Evolutionary conservation across 2,113 vertebrate species (phyloP).

Genomic region (Carassius carassius): DNA sequence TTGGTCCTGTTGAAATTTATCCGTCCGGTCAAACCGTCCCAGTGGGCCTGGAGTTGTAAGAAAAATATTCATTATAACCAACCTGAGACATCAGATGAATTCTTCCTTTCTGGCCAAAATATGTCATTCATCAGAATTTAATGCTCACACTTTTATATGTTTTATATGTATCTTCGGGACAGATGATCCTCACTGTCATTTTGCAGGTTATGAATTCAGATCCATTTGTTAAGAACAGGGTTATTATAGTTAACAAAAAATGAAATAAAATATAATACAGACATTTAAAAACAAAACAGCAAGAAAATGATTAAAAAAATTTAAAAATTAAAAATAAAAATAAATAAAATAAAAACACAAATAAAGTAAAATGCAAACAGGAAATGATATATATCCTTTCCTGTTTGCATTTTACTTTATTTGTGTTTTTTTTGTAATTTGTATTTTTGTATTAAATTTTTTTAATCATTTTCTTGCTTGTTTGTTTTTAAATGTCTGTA

Average conservation of each 20-base stretch:
- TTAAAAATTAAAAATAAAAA: too few species aligned
- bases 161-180: not conserved
- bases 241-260: not conserved
- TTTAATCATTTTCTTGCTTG: too few species aligned
- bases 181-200: not conserved
- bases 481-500: too few species aligned
- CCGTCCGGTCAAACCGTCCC: slow-evolving; percentile 97
- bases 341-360: too few species aligned
- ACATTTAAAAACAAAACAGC: too few species aligned
- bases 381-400: too few species aligned
- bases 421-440: too few species aligned
- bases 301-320: too few species aligned
- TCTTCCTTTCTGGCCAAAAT: slow-evolving; percentile 52
- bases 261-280: not conserved
- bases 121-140: slow-evolving; percentile 60
- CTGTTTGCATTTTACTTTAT: too few species aligned
- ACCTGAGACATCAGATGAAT: slow-evolving; percentile 33
- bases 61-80: slow-evolving; percentile 56
- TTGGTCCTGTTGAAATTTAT: slow-evolving; percentile 98
- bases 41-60: slow-evolving; percentile 83
- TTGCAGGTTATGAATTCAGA: not conserved
- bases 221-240: not conserved
- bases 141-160: slow-evolving; percentile 52
- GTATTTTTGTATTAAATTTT: too few species aligned
- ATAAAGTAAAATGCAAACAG: too few species aligned